phyloP scores from a whole-genome alignment of 2,888 invertebrate genomes.

The Acanthosepion pharaonis region DNA sequence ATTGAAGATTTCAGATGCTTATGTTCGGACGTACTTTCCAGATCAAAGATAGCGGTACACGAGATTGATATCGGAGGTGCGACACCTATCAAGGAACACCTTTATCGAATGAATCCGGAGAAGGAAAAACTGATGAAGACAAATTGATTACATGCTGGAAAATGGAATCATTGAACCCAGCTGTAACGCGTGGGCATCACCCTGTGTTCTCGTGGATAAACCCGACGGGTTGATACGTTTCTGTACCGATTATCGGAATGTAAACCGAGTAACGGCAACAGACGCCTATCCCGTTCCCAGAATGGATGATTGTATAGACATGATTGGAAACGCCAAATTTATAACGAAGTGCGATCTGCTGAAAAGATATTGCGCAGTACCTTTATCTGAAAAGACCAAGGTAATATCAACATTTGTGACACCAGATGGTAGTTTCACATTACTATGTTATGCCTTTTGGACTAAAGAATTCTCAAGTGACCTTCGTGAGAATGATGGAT shows the following conservation, averaged over 20 bases:
- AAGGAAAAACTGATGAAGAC: slow-evolving; percentile 50
- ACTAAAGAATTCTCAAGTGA: slow-evolving; percentile 49
- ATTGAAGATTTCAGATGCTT: background rate
- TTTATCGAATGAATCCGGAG: slow-evolving; percentile 49
- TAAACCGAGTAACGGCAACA: slow-evolving; percentile 50
- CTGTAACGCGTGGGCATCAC: slow-evolving; percentile 49
- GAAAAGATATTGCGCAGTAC: slow-evolving; percentile 52
- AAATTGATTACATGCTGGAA: slow-evolving; percentile 55
- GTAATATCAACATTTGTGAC: slow-evolving; percentile 51
- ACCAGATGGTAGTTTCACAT: slow-evolving; percentile 48
- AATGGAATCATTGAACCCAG: slow-evolving; percentile 57
- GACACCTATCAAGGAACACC: slow-evolving; percentile 48
- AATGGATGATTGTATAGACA: slow-evolving; percentile 54
- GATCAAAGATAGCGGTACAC: slow-evolving; percentile 43
- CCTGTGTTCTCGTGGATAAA: slow-evolving; percentile 43
- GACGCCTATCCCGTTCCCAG: slow-evolving; percentile 51
- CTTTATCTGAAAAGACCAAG: slow-evolving; percentile 50
- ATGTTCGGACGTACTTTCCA: slow-evolving; percentile 48
- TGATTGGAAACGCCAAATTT: slow-evolving; percentile 50
- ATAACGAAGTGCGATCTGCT: slow-evolving; percentile 53
- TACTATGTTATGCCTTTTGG: slow-evolving; percentile 51
- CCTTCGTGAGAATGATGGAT: slow-evolving; percentile 49
- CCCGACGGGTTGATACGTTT: slow-evolving; percentile 16
- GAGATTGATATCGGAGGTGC: slow-evolving; percentile 49
- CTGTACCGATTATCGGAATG: slow-evolving; percentile 50